Conservation (phyloP, 2,113 vertebrate species). For the Solea solea region DNA sequence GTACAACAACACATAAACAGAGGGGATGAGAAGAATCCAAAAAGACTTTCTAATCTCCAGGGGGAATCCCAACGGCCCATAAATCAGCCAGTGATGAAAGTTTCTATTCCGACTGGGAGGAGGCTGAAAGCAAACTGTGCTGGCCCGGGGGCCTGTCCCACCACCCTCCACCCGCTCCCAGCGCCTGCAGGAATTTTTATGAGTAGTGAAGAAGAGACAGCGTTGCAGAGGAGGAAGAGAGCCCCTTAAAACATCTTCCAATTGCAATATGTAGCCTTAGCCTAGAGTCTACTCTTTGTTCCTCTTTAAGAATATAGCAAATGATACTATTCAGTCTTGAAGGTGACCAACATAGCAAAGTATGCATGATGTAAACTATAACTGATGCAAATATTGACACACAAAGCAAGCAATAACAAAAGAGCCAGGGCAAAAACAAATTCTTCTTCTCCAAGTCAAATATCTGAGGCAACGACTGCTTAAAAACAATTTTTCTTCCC, state of each 20-base stretch:
- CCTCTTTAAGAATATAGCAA: too few relatives aligned
- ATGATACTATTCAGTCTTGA: too few relatives aligned
- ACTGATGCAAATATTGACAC: conserved; percentile 17
- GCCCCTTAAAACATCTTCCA: conserved; percentile 15
- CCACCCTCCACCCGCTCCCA: conserved; percentile 54
- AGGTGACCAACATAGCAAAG: too few relatives aligned
- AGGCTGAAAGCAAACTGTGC: conserved; percentile 75
- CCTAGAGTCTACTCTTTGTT: neutral
- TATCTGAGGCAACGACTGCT: neutral
- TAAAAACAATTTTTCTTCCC: neutral
- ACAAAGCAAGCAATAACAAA: neutral
- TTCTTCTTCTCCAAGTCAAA: conserved; percentile 1
- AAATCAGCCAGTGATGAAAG: conserved; percentile 85
- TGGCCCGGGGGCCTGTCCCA: conserved; percentile 54
- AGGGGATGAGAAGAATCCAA: conserved; percentile 68
- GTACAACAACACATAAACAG: conserved; percentile 70
- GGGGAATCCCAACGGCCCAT: conserved; percentile 71
- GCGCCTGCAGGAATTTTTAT: conserved; percentile 78
- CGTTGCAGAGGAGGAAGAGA: conserved; percentile 47
- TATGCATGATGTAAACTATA: too few relatives aligned
- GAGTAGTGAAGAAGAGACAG: conserved; percentile 65
- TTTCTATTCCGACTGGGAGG: conserved; percentile 77
- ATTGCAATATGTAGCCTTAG: neutral
- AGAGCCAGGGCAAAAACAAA: neutral
- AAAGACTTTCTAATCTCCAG: conserved; percentile 77